Evolutionary conservation across 2,797 vertebrate species (phyloP).

Genomic region (Protosalanx chinensis): DNA sequence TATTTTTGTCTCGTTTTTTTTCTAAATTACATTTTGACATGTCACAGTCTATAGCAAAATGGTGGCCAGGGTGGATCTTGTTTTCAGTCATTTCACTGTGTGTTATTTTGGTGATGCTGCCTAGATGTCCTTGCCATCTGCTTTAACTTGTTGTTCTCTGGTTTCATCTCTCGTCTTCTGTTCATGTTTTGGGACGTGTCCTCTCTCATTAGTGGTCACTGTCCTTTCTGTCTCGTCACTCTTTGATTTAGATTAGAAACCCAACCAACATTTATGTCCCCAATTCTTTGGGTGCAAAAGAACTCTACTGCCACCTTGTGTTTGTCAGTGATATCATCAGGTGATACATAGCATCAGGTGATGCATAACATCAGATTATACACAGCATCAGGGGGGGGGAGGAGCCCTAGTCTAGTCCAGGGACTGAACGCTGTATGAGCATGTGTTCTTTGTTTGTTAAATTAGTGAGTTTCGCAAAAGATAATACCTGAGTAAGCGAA

Average conservation of each 20-base stretch:
- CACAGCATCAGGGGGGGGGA: no score
- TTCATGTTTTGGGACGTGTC: slow-evolving; percentile 42
- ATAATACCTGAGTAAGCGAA: no score
- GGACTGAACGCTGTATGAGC: no score
- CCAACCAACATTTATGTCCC: slow-evolving; percentile 4
- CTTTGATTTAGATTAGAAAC: slow-evolving; percentile 14
- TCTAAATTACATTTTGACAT: slow-evolving; percentile 17
- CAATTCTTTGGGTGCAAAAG: slow-evolving; percentile 6
- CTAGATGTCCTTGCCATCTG: slow-evolving; percentile 35
- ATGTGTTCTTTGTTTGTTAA: no score
- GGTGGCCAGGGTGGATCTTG: slow-evolving; percentile 27
- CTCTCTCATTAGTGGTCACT: slow-evolving; percentile 39
- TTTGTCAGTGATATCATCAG: slow-evolving; percentile 6
- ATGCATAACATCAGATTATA: no score
- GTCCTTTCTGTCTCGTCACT: slow-evolving; percentile 33
- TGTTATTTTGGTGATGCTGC: slow-evolving; percentile 26
- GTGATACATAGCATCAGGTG: background rate
- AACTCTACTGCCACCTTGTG: slow-evolving; percentile 46
- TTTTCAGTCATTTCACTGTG: slow-evolving; percentile 41
- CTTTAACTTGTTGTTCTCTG: slow-evolving; percentile 27
- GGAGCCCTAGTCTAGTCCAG: no score
- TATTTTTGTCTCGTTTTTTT: slow-evolving; percentile 19
- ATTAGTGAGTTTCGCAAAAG: no score
- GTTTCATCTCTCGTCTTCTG: slow-evolving; percentile 33
- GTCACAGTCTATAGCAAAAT: slow-evolving; percentile 22